Percentiles rank a stretch among this genome's conserved stretches.
phyloP scores from a whole-genome alignment of 2,113 vertebrate genomes.

The Catharus minimus region DNA sequence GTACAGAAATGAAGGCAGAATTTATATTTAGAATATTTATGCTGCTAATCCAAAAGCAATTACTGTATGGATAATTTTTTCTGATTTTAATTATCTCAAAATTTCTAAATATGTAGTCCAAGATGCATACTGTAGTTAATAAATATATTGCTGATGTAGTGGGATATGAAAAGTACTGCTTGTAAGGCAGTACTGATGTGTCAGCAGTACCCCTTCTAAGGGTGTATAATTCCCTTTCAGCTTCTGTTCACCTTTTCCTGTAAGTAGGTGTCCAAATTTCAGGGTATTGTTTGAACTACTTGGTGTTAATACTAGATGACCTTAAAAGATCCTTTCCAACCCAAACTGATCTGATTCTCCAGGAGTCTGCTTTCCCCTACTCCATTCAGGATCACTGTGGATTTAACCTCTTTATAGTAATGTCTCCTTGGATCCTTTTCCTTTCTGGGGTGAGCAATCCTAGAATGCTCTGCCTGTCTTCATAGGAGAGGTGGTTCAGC shows the following conservation, averaged over 20 bases:
- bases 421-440: not conserved
- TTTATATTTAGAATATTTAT: not conserved
- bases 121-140: not conserved
- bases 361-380: not conserved
- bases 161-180: not conserved
- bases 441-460: not conserved
- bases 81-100: not conserved
- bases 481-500: not conserved
- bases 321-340: not conserved
- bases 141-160: accelerated
- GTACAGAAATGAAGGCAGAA: not conserved
- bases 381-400: not conserved
- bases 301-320: not conserved
- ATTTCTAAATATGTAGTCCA: not conserved
- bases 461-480: not conserved
- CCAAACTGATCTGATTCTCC: not conserved
- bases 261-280: not conserved
- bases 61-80: not conserved
- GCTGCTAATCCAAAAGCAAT: not conserved
- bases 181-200: not conserved
- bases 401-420: accelerated
- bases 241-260: not conserved
- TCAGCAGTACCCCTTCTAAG: not conserved
- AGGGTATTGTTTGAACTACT: not conserved
- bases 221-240: not conserved